Base-by-base conservation (phyloP, 1,140 invertebrate species). In the Drosophila ironensis region DNA sequence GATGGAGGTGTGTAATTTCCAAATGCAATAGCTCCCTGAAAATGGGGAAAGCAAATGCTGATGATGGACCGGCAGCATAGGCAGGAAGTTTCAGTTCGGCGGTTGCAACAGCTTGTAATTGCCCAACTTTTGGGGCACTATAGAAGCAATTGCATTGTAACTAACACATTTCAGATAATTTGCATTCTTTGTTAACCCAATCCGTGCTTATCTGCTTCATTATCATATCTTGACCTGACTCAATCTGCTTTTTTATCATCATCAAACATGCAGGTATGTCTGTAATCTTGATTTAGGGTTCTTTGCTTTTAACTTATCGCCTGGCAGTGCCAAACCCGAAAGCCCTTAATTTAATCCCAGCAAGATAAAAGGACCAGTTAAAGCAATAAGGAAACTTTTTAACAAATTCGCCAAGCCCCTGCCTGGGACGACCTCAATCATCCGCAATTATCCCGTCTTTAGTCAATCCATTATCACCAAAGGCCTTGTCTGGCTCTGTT, bases 1-100 rank as follows among this genome's bases (percentile, higher is more conserved):
- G 57, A 63, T 40, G 8, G 56, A 47, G 56, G 56, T 63, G 56
- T 63, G 59, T 63, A 63, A 63, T 63, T 59, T 70, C 37, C 9
- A 46, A 54, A 9, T 45, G 42, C 33, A 50, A 66, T 51, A 37
- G 59, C 25, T 66, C 37, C 14, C 33, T 44, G 28, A 19, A 67
- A 54, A 20, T 45, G 14, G 14, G 16, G 16, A 35, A 20, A 22
- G 6, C 11, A 44, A 69, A 38, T 47, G 22, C 9, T 27, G 12
- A 9, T 66, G 61, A 64, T 51, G 37, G 59, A 51, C 44, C 27
- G 24, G 56, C 57, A 41, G 41, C 22, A 44, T 25, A 59, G 17
- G 8, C 12, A 16, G n/a, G 17, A 38, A 22, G 33, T 38, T 14
- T 27, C 5, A 9, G 16, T 59, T 24, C 38, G 37, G 11, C 4